These are phyloP conservation scores for Xiphophorus birchmanni DNA, from an alignment of 2,797 vertebrate species.

Conservation along the genomic window DNA sequence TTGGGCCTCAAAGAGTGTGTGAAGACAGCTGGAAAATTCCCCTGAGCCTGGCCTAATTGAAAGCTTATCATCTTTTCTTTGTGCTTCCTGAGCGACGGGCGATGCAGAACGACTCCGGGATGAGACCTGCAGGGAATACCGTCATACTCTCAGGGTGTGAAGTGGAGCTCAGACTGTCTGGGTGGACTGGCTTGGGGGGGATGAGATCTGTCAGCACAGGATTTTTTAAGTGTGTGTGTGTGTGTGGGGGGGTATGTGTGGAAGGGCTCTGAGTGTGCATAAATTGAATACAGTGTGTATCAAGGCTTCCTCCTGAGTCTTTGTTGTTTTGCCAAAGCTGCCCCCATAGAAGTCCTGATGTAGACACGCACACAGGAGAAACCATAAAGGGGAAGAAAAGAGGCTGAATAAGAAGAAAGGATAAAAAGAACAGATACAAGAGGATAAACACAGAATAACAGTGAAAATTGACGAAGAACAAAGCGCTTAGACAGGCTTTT, in stretches of 20 bases:
- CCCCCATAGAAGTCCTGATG: conserved; percentile 69
- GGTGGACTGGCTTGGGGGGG: conserved; percentile 52
- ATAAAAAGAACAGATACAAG: conserved; percentile 50
- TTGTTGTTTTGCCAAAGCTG: conserved; percentile 78
- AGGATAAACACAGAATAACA: conserved; percentile 44
- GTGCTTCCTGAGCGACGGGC: conserved; percentile 67
- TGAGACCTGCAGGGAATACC: conserved; percentile 65
- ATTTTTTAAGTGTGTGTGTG: conserved; percentile 33
- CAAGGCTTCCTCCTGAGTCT: conserved; percentile 66
- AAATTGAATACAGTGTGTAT: conserved; percentile 80
- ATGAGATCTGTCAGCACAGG: conserved; percentile 72
- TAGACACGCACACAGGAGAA: conserved; percentile 49
- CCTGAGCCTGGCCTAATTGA: conserved; percentile 77
- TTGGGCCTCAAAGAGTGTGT: conserved; percentile 68
- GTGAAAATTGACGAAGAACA: conserved; percentile 44
- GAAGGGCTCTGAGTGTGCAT: conserved; percentile 66
- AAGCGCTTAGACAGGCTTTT: conserved; percentile 52
- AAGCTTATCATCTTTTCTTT: conserved; percentile 81
- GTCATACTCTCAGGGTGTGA: conserved; percentile 54
- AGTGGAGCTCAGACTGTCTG: conserved; percentile 54
- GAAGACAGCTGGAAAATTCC: conserved; percentile 81
- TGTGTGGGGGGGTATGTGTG: conserved; percentile 18
- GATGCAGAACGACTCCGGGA: conserved; percentile 39
- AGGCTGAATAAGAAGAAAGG: conserved; percentile 42
- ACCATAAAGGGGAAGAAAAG: conserved; percentile 53